Evolutionary conservation across 1,140 invertebrate species (phyloP).

Genomic region (Manduca sexta): DNA sequence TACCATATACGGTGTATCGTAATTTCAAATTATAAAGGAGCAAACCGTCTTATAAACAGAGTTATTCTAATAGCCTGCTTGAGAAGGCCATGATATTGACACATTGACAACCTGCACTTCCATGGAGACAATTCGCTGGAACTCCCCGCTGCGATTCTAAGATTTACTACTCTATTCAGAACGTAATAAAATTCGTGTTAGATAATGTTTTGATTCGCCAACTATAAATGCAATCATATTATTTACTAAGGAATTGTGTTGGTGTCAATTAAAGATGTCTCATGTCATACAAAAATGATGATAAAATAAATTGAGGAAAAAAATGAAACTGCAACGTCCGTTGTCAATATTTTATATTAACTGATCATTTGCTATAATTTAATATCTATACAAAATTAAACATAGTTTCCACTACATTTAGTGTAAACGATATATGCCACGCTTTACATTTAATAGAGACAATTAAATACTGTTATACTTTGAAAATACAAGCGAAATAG

Average conservation of each 20-base stretch:
- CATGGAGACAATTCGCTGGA: not conserved
- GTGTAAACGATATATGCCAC: constrained; percentile 28
- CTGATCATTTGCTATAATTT: constrained; percentile 54
- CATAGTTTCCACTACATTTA: constrained; percentile 42
- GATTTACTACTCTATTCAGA: not conserved
- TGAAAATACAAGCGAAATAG: constrained; percentile 29
- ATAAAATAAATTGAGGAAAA: too few relatives aligned
- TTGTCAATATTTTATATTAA: constrained; percentile 64
- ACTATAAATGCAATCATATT: too few relatives aligned
- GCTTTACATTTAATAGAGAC: constrained; percentile 30
- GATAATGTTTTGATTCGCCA: not conserved
- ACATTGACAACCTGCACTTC: constrained; percentile 1
- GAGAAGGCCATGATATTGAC: not conserved
- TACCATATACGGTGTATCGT: too few relatives aligned
- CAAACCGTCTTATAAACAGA: too few relatives aligned
- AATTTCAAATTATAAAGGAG: too few relatives aligned
- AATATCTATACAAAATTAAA: constrained; percentile 62
- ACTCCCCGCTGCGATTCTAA: not conserved
- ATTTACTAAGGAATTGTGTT: too few relatives aligned
- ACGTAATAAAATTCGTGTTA: not conserved
- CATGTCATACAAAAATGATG: too few relatives aligned
- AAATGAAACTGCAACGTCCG: constrained; percentile 32
- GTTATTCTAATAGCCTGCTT: too few relatives aligned
- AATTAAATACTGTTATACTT: constrained; percentile 18
- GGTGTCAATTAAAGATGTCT: too few relatives aligned